Conservation (phyloP, 2,797 vertebrate genomes). For the Ctenochaetus hawaiiensis region DNA sequence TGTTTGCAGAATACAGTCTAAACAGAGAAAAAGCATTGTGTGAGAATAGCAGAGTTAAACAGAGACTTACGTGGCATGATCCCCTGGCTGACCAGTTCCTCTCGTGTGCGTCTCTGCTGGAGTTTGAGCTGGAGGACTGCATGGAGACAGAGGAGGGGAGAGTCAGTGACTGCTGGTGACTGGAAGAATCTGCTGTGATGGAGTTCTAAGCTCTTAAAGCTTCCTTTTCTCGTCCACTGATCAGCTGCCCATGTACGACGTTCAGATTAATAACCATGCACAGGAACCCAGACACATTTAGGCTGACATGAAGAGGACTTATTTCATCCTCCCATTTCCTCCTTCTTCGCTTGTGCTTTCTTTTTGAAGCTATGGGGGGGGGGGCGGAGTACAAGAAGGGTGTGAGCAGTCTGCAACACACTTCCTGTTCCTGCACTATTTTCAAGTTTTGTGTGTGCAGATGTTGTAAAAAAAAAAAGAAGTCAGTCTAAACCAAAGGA, state of each 20-base stretch:
- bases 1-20: background rate
- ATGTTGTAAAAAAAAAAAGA: conserved; percentile 1
- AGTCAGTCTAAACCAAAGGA: conserved; percentile 9
- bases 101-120: conserved; percentile 96
- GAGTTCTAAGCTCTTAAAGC: conserved; percentile 31
- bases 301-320: conserved; percentile 42
- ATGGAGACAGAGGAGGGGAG: conserved; percentile 76
- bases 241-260: conserved; percentile 16
- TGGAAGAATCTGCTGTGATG: conserved; percentile 29
- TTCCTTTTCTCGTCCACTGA: conserved; percentile 23
- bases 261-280: conserved; percentile 22
- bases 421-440: conserved; percentile 81
- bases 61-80: conserved; percentile 99
- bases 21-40: background rate
- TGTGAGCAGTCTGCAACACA: conserved; percentile 63
- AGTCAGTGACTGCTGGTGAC: conserved; percentile 51
- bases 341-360: conserved; percentile 31
- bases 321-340: conserved; percentile 52
- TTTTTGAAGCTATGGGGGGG: conserved; percentile 49
- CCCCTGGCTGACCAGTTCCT: conserved; percentile 98
- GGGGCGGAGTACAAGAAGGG: conserved; percentile 61
- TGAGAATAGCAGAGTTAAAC: background rate
- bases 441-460: background rate
- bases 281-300: conserved; percentile 11
- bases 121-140: conserved; percentile 98